These are phyloP conservation scores for Copidosoma aretas DNA, from an alignment of 2,888 invertebrate genomes.

Conservation along the genomic window DNA sequence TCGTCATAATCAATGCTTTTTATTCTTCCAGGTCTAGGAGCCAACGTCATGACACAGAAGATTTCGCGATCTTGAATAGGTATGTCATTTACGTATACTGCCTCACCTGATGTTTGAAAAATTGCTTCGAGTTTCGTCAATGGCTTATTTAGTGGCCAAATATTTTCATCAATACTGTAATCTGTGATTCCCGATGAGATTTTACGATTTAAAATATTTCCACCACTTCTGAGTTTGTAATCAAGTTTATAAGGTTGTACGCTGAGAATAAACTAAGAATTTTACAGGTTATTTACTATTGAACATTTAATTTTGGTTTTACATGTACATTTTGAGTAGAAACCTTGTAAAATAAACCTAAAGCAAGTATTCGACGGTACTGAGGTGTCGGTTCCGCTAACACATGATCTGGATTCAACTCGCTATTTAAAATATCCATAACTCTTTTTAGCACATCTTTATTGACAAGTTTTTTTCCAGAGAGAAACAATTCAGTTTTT, in stretches of 20 bases:
- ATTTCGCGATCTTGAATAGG: conserved; percentile 72
- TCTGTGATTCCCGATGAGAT: conserved; percentile 73
- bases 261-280: not conserved
- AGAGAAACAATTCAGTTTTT: conserved; percentile 65
- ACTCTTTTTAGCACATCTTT: conserved; percentile 64
- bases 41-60: conserved; percentile 69
- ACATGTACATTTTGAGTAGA: not conserved
- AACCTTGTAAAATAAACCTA: conserved; percentile 83
- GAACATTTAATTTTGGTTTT: not conserved
- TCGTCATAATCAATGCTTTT: conserved; percentile 69
- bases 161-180: conserved; percentile 72
- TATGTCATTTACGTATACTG: conserved; percentile 78
- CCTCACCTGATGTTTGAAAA: conserved; percentile 76
- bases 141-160: conserved; percentile 80
- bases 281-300: not conserved
- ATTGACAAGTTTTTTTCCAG: conserved; percentile 62
- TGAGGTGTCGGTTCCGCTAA: conserved; percentile 72
- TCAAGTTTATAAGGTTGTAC: not conserved
- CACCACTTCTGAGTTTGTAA: conserved; percentile 66
- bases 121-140: conserved; percentile 77
- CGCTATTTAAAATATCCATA: conserved; percentile 65
- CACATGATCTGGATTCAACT: conserved; percentile 70
- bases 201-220: conserved; percentile 67
- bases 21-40: conserved; percentile 67
- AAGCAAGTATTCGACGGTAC: conserved; percentile 74